Evolutionary conservation across 1,140 invertebrate genomes (phyloP).

Genomic region (Metaphire vulgaris): DNA sequence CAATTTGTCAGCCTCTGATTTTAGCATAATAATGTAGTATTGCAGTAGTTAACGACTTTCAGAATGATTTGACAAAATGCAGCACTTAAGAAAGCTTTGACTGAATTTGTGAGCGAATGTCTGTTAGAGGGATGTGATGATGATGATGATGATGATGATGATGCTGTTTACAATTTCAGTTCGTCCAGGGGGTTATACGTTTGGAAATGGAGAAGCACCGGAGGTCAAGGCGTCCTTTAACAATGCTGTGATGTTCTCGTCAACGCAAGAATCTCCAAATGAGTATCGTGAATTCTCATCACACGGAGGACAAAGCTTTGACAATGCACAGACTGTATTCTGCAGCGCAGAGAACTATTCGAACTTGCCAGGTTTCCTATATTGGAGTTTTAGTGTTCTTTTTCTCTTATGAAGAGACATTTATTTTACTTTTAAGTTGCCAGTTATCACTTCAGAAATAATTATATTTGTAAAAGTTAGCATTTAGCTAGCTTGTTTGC

Average conservation of each 20-base stretch:
- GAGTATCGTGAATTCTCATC: neutral
- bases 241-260: neutral
- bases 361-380: neutral
- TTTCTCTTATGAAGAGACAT: neutral
- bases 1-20: neutral
- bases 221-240: neutral
- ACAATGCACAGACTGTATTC: neutral
- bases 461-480: neutral
- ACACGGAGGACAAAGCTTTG: neutral
- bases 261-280: neutral
- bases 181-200: neutral
- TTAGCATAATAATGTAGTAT: neutral
- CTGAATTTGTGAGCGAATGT: neutral
- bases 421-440: neutral
- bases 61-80: neutral
- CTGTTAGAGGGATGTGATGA: neutral
- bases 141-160: no score
- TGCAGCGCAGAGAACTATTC: neutral
- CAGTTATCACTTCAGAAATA: neutral
- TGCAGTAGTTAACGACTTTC: neutral
- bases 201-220: neutral
- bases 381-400: no score
- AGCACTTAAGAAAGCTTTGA: neutral
- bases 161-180: no score
- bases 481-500: no score